phyloP scores from a whole-genome alignment of 2,888 invertebrate species.

The Aporophyla nigra region DNA sequence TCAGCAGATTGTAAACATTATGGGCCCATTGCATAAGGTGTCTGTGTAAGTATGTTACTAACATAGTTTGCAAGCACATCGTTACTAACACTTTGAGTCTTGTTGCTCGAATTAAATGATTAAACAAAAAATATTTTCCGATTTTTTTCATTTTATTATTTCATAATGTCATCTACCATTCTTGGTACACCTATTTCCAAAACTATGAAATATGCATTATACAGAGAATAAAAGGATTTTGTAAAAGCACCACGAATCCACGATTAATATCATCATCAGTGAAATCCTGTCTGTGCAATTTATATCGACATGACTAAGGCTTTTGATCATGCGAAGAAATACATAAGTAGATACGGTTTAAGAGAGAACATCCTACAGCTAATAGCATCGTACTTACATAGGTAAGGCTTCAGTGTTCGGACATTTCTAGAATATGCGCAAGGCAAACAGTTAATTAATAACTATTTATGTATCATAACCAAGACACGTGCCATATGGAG shows the following conservation, averaged over 20 bases:
- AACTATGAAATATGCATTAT: background rate
- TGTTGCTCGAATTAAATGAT: too few relatives aligned
- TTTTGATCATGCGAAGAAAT: background rate
- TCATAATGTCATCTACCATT: background rate
- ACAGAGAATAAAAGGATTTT: background rate
- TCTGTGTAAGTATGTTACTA: too few relatives aligned
- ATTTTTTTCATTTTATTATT: too few relatives aligned
- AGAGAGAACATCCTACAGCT: background rate
- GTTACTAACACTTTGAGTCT: too few relatives aligned
- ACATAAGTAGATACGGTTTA: background rate
- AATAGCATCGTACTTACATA: background rate
- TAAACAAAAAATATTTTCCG: too few relatives aligned
- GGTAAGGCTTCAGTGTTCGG: background rate
- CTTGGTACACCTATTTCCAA: background rate
- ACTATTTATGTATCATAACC: background rate
- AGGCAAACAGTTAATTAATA: background rate
- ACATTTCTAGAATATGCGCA: background rate
- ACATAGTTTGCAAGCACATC: too few relatives aligned
- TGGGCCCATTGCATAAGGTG: too few relatives aligned
- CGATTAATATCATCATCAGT: background rate
- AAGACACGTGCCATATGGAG: background rate
- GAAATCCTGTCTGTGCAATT: background rate
- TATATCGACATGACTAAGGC: background rate
- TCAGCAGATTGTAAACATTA: too few relatives aligned
- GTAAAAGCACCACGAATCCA: background rate